A percentile compares a stretch with the other conserved stretches of the same genome.
phyloP scores from a whole-genome alignment of 2,113 vertebrate species.

The Silurus glanis region DNA sequence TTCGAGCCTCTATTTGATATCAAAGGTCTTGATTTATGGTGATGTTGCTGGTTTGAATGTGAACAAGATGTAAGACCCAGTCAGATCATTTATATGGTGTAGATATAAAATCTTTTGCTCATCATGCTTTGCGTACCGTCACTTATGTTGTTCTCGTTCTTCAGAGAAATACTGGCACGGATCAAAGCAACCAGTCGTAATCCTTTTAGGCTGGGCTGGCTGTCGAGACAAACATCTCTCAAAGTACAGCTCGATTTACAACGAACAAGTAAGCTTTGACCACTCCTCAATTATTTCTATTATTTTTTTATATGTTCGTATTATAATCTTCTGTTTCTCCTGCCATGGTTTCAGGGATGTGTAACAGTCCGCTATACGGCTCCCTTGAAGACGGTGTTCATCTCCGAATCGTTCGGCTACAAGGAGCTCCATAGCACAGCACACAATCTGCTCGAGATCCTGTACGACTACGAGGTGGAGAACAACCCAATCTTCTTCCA shows the following conservation, averaged over 20 bases:
- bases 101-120: background rate
- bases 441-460: slow-evolving; percentile 83
- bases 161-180: slow-evolving; percentile 73
- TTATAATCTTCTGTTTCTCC: background rate
- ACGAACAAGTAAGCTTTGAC: slow-evolving; percentile 77
- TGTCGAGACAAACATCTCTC: slow-evolving; percentile 87
- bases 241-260: slow-evolving; percentile 93
- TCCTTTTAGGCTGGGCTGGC: slow-evolving; percentile 95
- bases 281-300: no score
- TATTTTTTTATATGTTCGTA: background rate
- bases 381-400: slow-evolving; percentile 86
- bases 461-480: slow-evolving; percentile 87
- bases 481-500: slow-evolving; percentile 89
- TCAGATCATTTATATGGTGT: background rate
- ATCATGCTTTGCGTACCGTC: background rate
- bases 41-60: background rate
- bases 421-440: slow-evolving; percentile 82
- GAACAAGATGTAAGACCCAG: background rate
- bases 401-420: slow-evolving; percentile 87
- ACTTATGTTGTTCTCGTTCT: slow-evolving; percentile 30
- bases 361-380: slow-evolving; percentile 88
- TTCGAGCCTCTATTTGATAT: no score
- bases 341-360: slow-evolving; percentile 78
- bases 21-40: background rate
- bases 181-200: slow-evolving; percentile 83